Conservation (phyloP, 2,888 invertebrate species). For the Eupithecia inturbata region DNA sequence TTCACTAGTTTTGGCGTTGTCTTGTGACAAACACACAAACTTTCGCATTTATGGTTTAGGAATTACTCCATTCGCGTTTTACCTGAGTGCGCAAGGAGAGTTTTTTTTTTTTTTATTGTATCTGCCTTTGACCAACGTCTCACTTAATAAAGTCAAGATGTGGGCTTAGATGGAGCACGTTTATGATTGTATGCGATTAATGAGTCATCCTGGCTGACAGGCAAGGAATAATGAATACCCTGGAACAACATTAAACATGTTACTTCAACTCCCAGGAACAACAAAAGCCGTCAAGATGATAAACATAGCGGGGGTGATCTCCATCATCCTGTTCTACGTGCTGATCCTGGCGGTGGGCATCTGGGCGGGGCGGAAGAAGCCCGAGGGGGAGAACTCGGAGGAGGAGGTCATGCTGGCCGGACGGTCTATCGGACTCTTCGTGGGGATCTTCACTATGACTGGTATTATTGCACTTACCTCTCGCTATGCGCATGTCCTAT, state of each 20-base stretch:
- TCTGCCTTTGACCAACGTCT: too few relatives aligned
- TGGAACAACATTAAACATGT: background rate
- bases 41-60: background rate
- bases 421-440: constrained; percentile 97
- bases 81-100: too few relatives aligned
- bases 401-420: constrained; percentile 99
- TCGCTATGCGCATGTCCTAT: background rate
- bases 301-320: constrained; percentile 95
- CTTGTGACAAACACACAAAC: background rate
- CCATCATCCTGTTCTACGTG: constrained; percentile 97
- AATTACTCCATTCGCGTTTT: too few relatives aligned
- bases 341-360: constrained; percentile 97
- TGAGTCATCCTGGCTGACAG: too few relatives aligned
- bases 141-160: too few relatives aligned
- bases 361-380: constrained; percentile 98
- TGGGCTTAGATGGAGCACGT: too few relatives aligned
- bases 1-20: too few relatives aligned
- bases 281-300: constrained; percentile 86
- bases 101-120: too few relatives aligned
- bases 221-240: too few relatives aligned
- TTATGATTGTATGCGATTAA: too few relatives aligned
- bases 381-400: constrained; percentile 93
- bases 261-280: constrained; percentile 19
- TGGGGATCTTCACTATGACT: constrained; percentile 99
- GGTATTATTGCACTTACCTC: constrained; percentile 72